These are phyloP conservation scores for Drosophila histrio DNA, from an alignment of 2,888 invertebrate genomes.

Conservation along the genomic window DNA sequence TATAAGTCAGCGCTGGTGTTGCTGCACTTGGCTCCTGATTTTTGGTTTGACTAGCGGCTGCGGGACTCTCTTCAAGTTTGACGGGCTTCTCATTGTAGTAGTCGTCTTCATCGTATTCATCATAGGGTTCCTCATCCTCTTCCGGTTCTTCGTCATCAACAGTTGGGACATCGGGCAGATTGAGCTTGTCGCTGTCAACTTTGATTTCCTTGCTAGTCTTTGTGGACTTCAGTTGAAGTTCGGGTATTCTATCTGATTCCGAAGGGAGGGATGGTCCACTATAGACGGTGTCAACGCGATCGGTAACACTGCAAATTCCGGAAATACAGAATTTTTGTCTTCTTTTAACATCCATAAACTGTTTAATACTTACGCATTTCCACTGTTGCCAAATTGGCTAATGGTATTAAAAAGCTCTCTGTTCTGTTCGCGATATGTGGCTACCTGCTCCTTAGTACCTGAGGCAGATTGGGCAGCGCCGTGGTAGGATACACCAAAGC, in stretches of 20 bases:
- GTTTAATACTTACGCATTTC: conserved; percentile 73
- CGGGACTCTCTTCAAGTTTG: conserved; percentile 70
- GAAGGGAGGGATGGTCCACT: conserved; percentile 72
- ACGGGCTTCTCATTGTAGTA: conserved; percentile 85
- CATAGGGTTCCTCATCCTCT: conserved; percentile 85
- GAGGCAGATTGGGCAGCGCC: conserved; percentile 94
- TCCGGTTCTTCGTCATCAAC: conserved; percentile 86
- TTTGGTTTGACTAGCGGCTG: conserved; percentile 35
- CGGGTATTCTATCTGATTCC: conserved; percentile 70
- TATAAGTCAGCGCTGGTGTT: conserved; percentile 56
- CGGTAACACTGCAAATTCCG: conserved; percentile 73
- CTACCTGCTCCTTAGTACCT: conserved; percentile 87
- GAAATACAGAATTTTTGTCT: not conserved
- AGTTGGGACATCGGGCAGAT: conserved; percentile 73
- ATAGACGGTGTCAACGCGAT: conserved; percentile 80
- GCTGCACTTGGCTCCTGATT: conserved; percentile 28
- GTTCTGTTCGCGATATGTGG: conserved; percentile 88
- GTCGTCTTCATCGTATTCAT: conserved; percentile 86
- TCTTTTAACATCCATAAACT: too few species aligned
- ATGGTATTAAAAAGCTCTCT: conserved; percentile 88
- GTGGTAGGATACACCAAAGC: conserved; percentile 90
- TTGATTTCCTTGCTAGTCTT: conserved; percentile 73
- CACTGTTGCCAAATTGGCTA: conserved; percentile 84
- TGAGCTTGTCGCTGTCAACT: conserved; percentile 53
- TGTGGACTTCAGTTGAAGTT: conserved; percentile 79